Base-by-base conservation (phyloP, 2,113 vertebrate genomes). In the Archilochus colubris region DNA sequence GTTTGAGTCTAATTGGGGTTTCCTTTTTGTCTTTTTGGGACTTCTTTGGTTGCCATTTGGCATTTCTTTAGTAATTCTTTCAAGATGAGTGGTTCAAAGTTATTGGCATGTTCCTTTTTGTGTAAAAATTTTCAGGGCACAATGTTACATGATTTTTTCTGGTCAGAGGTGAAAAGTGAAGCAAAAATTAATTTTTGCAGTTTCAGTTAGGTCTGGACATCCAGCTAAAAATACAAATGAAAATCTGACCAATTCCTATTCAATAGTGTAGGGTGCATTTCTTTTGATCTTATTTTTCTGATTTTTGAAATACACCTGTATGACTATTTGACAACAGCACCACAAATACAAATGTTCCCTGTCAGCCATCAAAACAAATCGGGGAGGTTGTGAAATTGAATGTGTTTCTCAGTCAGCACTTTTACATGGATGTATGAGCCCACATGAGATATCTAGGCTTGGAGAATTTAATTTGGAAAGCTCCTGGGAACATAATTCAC, bases 381-480 rank as follows among this genome's bases (percentile, higher is more conserved):
- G 36, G 82, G 61, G 59, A 16, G 48, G 24, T 30, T 82, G 66
- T 82, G 62, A 70, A 90, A 22, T 43, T 78, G 75, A 4, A 6
- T 84, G 59, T 79, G 30, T 90, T 90, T 92, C 66, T 75, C 70
- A 77, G 38, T 73, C 50, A 67, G 66, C 46, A 17, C 43, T 88
- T 82, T 21, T 36, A 50, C 61, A 58, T 53, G 66, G 70, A 82
- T 27, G 22, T 68, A 44, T 18, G 64, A 80, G 67, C 68, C 44
- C 76, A 82, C 72, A 86, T 92, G 83, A 44, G 50, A 38, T 91
- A 38, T 86, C 76, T 68, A 64, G 7, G 73, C 46, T 59, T 59
- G 19, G 59, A 62, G 82, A 61, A 80, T 88, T 88, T 94, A 59
- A 82, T 82, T 86, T 83, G 76, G 72, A 92, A 86, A 48, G 38